Evolutionary conservation across 2,888 invertebrate genomes (phyloP).

Genomic region (Pollenia griseotomentosa): DNA sequence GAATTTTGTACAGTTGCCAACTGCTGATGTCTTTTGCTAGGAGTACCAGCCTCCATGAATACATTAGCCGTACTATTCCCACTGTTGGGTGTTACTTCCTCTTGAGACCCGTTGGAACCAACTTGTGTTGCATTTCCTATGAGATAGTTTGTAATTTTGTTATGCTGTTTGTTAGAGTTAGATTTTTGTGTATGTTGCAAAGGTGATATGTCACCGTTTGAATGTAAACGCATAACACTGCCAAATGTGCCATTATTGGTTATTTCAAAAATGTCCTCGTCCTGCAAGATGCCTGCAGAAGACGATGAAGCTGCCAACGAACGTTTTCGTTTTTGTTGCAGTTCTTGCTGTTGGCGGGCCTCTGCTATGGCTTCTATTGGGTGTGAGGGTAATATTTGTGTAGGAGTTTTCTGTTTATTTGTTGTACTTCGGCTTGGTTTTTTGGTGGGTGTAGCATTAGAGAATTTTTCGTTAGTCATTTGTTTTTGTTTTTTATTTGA

Average conservation of each 20-base stretch:
- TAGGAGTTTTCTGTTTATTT: constrained; percentile 56
- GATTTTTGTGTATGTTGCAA: constrained; percentile 74
- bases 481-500: constrained; percentile 50
- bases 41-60: constrained; percentile 69
- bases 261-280: constrained; percentile 82
- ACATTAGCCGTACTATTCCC: constrained; percentile 33
- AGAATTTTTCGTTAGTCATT: constrained; percentile 41
- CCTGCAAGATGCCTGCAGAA: constrained; percentile 59
- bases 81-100: constrained; percentile 52
- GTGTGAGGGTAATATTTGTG: constrained; percentile 61
- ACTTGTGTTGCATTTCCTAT: constrained; percentile 76
- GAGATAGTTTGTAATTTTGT: constrained; percentile 83
- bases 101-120: constrained; percentile 59
- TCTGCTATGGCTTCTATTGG: constrained; percentile 67
- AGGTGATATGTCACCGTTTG: constrained; percentile 81
- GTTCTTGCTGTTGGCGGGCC: constrained; percentile 66
- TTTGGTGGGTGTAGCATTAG: constrained; percentile 37
- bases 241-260: constrained; percentile 82
- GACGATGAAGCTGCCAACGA: constrained; percentile 2
- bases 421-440: constrained; percentile 8
- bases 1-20: constrained; percentile 55
- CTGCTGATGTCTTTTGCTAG: constrained; percentile 68
- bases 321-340: constrained; percentile 51
- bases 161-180: constrained; percentile 75
- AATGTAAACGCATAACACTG: constrained; percentile 80